Evolutionary conservation across 2,888 invertebrate species (phyloP), one percentile per base, ranked within the genome.

Genomic region (Adela reaumurella): DNA sequence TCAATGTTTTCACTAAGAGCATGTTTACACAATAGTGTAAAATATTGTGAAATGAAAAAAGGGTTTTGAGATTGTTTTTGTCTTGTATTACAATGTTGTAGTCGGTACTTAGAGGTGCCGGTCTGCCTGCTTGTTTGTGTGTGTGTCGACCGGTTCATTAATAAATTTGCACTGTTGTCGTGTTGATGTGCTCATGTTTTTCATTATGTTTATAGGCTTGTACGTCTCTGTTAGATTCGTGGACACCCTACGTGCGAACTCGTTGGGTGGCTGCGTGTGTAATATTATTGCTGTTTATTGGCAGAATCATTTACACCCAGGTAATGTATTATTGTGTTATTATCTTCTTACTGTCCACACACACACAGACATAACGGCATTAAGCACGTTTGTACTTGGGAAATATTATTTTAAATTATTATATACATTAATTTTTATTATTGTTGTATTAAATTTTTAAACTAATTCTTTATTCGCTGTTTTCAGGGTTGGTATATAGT

Each of bases 401-500:
- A n/a, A n/a, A n/a, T n/a, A n/a, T n/a, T n/a, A n/a, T n/a, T n/a
- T n/a, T n/a, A n/a, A n/a, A n/a, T n/a, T n/a, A n/a, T n/a, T n/a
- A n/a, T n/a, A n/a, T n/a, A n/a, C n/a, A n/a, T n/a, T n/a, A n/a
- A n/a, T n/a, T n/a, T n/a, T n/a, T n/a, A n/a, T n/a, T n/a, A n/a
- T n/a, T n/a, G n/a, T n/a, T n/a, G n/a, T n/a, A n/a, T n/a, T n/a
- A n/a, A n/a, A n/a, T n/a, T n/a, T n/a, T n/a, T n/a, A n/a, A n/a
- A n/a, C n/a, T n/a, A n/a, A n/a, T n/a, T n/a, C n/a, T n/a, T n/a
- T n/a, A n/a, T n/a, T n/a, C n/a, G n/a, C n/a, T n/a, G 17, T 55
- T 83, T 87, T 55, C 81, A 99, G 93, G 99, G 99, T 58, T 99
- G 98, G 97, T 99, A 99, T 72, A 99, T 99, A 62, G 89, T 99